Conservation (phyloP, 2,113 vertebrate genomes). For the Proterorhinus semilunaris region DNA sequence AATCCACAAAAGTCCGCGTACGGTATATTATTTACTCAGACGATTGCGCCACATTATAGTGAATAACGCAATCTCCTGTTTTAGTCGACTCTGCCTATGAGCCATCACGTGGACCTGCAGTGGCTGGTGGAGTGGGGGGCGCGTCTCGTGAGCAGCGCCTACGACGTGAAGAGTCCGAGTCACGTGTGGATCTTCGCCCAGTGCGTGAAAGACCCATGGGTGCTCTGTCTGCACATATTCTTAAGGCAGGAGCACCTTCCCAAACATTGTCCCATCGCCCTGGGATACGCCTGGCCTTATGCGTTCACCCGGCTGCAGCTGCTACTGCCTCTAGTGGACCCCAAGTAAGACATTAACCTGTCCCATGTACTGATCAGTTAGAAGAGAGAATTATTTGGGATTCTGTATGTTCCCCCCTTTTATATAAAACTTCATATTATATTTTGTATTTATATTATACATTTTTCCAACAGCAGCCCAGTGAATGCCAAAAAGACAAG, state of each 20-base stretch:
- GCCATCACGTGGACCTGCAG: slow-evolving; percentile 92
- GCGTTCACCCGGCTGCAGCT: slow-evolving; percentile 93
- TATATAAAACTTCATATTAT: too few species aligned
- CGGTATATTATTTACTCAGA: too few species aligned
- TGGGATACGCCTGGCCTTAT: slow-evolving; percentile 97
- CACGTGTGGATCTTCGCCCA: slow-evolving; percentile 99
- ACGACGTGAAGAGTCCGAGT: slow-evolving; percentile 96
- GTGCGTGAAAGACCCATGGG: slow-evolving; percentile 95
- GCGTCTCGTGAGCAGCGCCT: slow-evolving; percentile 92
- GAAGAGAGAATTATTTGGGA: too few species aligned
- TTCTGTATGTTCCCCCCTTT: too few species aligned
- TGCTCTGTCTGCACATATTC: slow-evolving; percentile 97
- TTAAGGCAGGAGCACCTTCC: slow-evolving; percentile 95
- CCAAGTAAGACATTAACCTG: slow-evolving; percentile 80
- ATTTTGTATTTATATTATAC: not conserved
- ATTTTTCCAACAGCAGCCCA: slow-evolving; percentile 81
- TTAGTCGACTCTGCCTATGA: slow-evolving; percentile 86
- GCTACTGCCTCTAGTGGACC: slow-evolving; percentile 93
- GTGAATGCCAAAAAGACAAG: slow-evolving; percentile 97
- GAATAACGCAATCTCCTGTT: not conserved
- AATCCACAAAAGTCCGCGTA: too few species aligned
- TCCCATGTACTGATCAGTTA: not conserved
- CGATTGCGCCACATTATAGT: too few species aligned
- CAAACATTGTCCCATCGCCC: slow-evolving; percentile 93
- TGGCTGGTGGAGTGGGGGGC: slow-evolving; percentile 98